Evolutionary conservation across 2,888 invertebrate genomes (phyloP).

Genomic region (Platypus cylindrus): DNA sequence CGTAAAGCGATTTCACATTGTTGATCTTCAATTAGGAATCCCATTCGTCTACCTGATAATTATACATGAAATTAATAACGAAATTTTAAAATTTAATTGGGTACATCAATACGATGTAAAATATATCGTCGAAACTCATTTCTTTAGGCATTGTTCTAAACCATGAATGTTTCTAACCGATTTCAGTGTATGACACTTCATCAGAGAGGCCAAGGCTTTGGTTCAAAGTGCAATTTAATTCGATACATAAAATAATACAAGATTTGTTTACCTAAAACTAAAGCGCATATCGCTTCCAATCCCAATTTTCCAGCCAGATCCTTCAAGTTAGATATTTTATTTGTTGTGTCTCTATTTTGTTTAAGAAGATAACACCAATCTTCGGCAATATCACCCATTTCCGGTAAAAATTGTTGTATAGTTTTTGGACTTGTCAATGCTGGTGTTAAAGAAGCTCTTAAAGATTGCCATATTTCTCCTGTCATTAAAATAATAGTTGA

Average conservation of each 20-base stretch:
- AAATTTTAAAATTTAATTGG: no score
- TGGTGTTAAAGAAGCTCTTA: conserved; percentile 59
- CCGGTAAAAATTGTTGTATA: conserved; percentile 60
- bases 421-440: conserved; percentile 65
- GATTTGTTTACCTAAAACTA: conserved; percentile 49
- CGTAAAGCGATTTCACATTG: conserved; percentile 42
- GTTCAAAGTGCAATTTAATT: conserved; percentile 12
- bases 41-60: conserved; percentile 52
- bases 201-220: no score
- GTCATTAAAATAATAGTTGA: no score
- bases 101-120: no score
- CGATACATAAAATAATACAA: conserved; percentile 5
- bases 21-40: conserved; percentile 43
- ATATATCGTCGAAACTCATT: no score
- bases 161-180: no score
- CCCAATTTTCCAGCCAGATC: conserved; percentile 66
- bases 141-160: no score
- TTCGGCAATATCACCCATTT: conserved; percentile 60
- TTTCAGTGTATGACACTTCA: no score
- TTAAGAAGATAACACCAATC: conserved; percentile 61
- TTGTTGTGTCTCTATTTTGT: conserved; percentile 38
- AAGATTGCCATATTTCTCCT: conserved; percentile 65
- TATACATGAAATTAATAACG: no score
- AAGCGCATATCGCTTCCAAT: conserved; percentile 65
- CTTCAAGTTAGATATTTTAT: conserved; percentile 50